Evolutionary conservation across 2,113 vertebrate species (phyloP), one percentile per base, ranked within the genome.

Genomic region (Leptodactylus fuscus): DNA sequence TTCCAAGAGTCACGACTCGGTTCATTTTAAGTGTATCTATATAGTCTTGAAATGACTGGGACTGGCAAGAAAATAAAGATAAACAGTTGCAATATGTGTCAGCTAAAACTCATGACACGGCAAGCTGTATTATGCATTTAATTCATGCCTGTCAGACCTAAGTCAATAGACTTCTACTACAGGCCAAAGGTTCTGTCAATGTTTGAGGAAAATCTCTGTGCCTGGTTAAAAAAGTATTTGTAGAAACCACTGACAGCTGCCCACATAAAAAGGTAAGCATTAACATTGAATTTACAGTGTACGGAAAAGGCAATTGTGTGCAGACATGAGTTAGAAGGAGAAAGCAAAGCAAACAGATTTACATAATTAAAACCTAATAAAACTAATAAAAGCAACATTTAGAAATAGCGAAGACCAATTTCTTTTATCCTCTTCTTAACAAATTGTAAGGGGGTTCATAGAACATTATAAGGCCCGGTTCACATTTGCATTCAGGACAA

Each of bases 151-250:
- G 65, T 88, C 2, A 27, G 70, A 87, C 81, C 44, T 78, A 82
- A 87, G 65, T 70, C 62, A 70, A 82, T 82, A 85, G 87, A 86
- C 81, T 73, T 89, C 87, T 82, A 87, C 27, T 87, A 90, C 49
- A 55, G 9, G 75, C 87, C 84, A 90, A 82, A 86, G 78, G 75
- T 80, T 86, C 78, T 87, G 88, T 88, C 81, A 82, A 82, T 89
- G 82, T 89, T 88, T 83, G 85, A 84, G 34, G 34, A 36, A 74
- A 75, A 60, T n/a, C 27, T 81, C 10, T 88, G 82, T 87, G 85
- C 24, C 51, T 87, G 80, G 81, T 85, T 88, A 82, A 87, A 90
- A 87, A 77, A 71, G 67, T 74, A 81, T 75, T 81, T 86, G 87
- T 81, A 85, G 87, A 24, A 27, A 82, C 12, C 65, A 41, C 69